phyloP scores from a whole-genome alignment of 2,888 invertebrate genomes.

The Aleiodes alternator region DNA sequence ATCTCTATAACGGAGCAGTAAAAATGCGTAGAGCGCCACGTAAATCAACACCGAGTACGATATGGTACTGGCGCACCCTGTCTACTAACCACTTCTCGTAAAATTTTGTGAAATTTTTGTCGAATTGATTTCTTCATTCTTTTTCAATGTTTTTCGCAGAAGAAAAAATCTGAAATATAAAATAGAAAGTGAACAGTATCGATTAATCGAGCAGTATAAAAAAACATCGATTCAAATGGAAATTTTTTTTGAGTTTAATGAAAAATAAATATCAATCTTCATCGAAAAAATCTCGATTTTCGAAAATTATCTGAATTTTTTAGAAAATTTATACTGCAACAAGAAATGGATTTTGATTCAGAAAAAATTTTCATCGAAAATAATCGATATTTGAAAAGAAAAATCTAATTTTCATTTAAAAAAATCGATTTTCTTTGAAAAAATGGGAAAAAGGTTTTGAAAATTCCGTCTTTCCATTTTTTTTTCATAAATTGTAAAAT shows the following conservation, averaged over 20 bases:
- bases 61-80: slow-evolving; percentile 61
- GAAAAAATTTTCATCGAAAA: no score
- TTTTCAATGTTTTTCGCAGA: slow-evolving; percentile 9
- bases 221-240: no score
- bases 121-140: not conserved
- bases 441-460: slow-evolving; percentile 25
- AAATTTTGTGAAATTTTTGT: slow-evolving; percentile 51
- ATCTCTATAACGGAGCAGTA: slow-evolving; percentile 73
- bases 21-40: slow-evolving; percentile 70
- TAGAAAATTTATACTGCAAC: no score
- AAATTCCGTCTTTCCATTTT: not conserved
- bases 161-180: no score
- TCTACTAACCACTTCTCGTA: slow-evolving; percentile 55
- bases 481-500: not conserved
- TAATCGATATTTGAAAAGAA: no score
- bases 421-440: slow-evolving; percentile 2
- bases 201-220: no score
- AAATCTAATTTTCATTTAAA: not conserved
- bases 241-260: no score
- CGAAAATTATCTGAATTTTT: no score
- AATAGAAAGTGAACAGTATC: no score
- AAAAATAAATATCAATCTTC: no score
- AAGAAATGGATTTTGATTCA: no score
- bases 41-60: slow-evolving; percentile 72
- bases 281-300: no score